Evolutionary conservation across 2,113 vertebrate species (phyloP).

Genomic region (Ivindomyrus marchei): DNA sequence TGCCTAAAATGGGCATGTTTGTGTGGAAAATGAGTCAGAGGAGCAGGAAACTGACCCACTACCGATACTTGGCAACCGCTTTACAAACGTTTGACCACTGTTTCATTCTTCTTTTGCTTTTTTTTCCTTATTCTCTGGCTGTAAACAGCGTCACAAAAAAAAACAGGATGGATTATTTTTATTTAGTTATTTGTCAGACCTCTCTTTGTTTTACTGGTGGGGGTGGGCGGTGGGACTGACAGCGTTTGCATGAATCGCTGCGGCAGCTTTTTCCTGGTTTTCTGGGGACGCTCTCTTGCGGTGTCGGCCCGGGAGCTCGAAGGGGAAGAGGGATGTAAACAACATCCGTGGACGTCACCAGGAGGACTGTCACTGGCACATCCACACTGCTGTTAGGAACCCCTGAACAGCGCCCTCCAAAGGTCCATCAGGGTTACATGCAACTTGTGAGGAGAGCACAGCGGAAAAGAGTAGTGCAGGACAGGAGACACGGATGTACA

Average conservation of each 20-base stretch:
- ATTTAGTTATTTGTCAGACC: neutral
- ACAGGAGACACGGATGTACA: neutral
- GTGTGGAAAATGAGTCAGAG: conserved; percentile 30
- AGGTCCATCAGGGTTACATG: no score
- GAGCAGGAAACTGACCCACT: conserved; percentile 19
- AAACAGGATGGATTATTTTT: conserved; percentile 1
- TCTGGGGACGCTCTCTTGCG: neutral
- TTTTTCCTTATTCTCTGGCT: neutral
- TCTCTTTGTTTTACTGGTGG: neutral
- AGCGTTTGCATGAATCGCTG: neutral
- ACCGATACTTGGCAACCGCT: conserved; percentile 6
- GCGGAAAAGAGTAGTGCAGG: neutral
- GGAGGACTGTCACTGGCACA: neutral
- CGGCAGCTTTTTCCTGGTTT: neutral
- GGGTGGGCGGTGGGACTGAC: neutral
- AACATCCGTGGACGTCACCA: neutral
- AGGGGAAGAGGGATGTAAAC: neutral
- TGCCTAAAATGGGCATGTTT: conserved; percentile 22
- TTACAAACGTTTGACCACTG: conserved; percentile 11
- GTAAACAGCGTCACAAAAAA: neutral
- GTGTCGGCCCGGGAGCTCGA: neutral
- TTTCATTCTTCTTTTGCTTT: conserved; percentile 1
- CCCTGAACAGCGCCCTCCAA: neutral
- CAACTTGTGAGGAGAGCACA: neutral
- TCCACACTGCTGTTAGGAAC: neutral